Conservation (phyloP, 2,888 invertebrate genomes). For the Entomobrya multifasciata region DNA sequence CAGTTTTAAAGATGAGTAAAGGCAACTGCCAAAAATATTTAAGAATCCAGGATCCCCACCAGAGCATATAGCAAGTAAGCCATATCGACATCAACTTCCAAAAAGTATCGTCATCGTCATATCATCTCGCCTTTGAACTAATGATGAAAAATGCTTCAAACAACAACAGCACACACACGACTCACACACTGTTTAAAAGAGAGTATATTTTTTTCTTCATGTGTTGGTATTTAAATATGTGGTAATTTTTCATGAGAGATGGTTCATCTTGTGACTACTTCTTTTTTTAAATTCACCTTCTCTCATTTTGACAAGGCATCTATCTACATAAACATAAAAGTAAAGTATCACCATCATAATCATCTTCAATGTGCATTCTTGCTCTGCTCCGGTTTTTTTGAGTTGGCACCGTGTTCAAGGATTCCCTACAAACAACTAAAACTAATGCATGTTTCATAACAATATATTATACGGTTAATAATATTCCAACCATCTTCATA, state of each 20-base stretch:
- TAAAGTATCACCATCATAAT: constrained; percentile 8
- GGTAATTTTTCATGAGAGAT: constrained; percentile 71
- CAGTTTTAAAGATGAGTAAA: constrained; percentile 24
- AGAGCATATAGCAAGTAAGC: background rate
- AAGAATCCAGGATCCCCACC: constrained; percentile 35
- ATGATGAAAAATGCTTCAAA: too few species aligned
- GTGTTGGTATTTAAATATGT: constrained; percentile 63
- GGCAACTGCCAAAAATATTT: constrained; percentile 61
- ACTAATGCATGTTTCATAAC: constrained; percentile 40
- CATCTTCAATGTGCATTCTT: constrained; percentile 22
- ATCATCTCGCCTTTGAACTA: too few species aligned
- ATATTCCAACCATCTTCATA: constrained; percentile 35
- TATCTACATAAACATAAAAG: constrained; percentile 9
- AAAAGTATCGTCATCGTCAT: too few species aligned
- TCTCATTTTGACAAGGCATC: constrained; percentile 46
- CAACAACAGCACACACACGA: constrained; percentile 40
- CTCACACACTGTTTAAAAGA: too few species aligned
- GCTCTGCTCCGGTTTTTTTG: constrained; percentile 62
- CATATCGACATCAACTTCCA: constrained; percentile 21
- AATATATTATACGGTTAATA: constrained; percentile 37
- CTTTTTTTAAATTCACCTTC: constrained; percentile 53
- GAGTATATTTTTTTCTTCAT: background rate
- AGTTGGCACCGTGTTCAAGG: constrained; percentile 68
- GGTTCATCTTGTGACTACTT: background rate
- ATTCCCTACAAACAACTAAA: constrained; percentile 14